Base-by-base conservation (phyloP, 2,113 vertebrate species). In the Progne subis region DNA sequence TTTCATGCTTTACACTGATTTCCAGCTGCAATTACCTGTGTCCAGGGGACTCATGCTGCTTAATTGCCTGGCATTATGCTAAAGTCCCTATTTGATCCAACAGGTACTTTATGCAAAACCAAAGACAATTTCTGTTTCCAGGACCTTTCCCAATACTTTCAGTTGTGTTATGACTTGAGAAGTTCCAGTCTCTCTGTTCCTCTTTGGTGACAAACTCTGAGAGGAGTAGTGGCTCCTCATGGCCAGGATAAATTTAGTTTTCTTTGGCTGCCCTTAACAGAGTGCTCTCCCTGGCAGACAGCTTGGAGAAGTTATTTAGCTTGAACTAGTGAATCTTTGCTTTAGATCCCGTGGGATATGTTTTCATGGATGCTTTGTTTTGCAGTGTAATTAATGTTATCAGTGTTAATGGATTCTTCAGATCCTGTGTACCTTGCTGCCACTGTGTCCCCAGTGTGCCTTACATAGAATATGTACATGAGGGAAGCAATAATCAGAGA, bases 311-410 rank as follows among this genome's bases (percentile, higher is more conserved):
- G 8, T 69, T 72, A 86, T 47, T 86, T 92, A 55, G 13, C 71
- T 23, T 74, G 64, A 90, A 61, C 55, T 85, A 82, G 91, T 63
- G 21, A 92, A 80, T 76, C 59, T 91, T 82, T 53, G 26, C 63
- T 87, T 94, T 64, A 82, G 71, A 85, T 64, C 53, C 57, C 3
- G 0, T 56, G 44, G 91, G 83, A 60, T 64, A 8, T 57, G 31
- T 92, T 91, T 94, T 85, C 70, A 79, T 18, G 41, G 67, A 46
- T 87, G 59, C 41, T 79, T 96, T 89, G 85, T 94, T 87, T 88
- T 91, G 70, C 57, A 82, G 50, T 85, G 65, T 87, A 91, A 85
- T 95, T 95, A 84, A 86, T 79, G 57, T 39, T 92, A 50, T 69
- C 83, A 65, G 49, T 74, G 74, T 72, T 89, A 89, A 90, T 79